Percentiles rank a stretch among this genome's conserved stretches.
These are phyloP conservation scores for Elysia crispata DNA, from an alignment of 2,888 invertebrate genomes.

Conservation along the genomic window DNA sequence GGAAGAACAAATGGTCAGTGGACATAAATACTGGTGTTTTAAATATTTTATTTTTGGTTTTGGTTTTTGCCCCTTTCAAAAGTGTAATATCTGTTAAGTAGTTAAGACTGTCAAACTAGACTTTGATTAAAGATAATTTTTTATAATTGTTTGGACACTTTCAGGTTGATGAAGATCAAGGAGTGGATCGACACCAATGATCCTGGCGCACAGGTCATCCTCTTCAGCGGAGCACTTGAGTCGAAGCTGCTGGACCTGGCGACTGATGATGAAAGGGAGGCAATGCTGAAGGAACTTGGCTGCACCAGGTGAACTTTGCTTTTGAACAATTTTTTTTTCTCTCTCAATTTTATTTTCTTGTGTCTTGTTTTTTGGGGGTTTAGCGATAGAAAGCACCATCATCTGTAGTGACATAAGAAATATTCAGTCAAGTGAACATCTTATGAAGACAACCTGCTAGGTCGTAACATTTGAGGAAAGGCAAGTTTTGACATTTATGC, in stretches of 20 bases:
- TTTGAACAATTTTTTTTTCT: constrained; percentile 49
- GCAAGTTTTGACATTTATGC: too few species aligned
- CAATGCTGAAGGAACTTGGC: constrained; percentile 89
- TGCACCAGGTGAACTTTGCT: constrained; percentile 83
- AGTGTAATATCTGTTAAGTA: too few species aligned
- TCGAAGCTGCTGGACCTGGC: constrained; percentile 91
- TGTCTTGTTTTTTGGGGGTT: too few species aligned
- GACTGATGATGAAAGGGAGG: constrained; percentile 79
- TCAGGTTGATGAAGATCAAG: constrained; percentile 95
- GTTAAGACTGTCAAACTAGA: too few species aligned
- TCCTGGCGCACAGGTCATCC: constrained; percentile 93
- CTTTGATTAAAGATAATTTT: too few species aligned
- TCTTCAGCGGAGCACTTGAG: constrained; percentile 96
- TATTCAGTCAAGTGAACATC: too few species aligned
- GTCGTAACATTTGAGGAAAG: too few species aligned
- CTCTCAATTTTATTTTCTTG: too few species aligned
- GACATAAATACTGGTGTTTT: background rate
- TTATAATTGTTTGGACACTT: too few species aligned
- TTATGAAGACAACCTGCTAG: too few species aligned
- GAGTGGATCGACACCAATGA: constrained; percentile 99
- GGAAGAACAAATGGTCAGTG: constrained; percentile 96
- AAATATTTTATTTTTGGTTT: background rate
- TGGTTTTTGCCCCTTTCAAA: background rate
- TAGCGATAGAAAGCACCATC: too few species aligned
- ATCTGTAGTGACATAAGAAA: too few species aligned